Evolutionary conservation across 2,797 vertebrate genomes (phyloP).

Genomic region (Enteromius viviparus): DNA sequence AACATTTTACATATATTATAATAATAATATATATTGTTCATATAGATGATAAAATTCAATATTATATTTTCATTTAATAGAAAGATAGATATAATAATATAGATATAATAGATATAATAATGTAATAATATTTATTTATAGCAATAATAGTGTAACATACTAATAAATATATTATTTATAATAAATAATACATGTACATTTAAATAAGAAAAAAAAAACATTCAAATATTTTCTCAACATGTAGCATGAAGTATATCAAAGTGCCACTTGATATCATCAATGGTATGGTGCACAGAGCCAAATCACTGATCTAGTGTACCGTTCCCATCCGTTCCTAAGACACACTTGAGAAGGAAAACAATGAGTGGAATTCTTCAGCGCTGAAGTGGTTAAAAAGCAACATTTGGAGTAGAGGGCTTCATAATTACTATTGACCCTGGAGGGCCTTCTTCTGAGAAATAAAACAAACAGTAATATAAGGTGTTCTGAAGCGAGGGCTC

Average conservation of each 20-base stretch:
- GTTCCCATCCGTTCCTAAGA: constrained; percentile 32
- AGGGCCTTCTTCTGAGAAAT: constrained; percentile 79
- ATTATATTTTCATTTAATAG: too few relatives aligned
- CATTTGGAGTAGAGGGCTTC: constrained; percentile 75
- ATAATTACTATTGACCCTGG: constrained; percentile 83
- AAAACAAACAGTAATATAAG: constrained; percentile 86
- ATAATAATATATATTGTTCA: too few relatives aligned
- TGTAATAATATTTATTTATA: too few relatives aligned
- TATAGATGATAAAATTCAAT: too few relatives aligned
- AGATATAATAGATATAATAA: too few relatives aligned
- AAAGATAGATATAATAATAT: too few relatives aligned
- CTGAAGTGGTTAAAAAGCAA: constrained; percentile 80
- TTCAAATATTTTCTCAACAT: not conserved
- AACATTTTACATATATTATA: not conserved
- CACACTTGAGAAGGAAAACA: constrained; percentile 35
- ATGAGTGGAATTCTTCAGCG: constrained; percentile 62
- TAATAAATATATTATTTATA: too few relatives aligned
- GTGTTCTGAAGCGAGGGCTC: constrained; percentile 84
- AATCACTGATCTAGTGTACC: constrained; percentile 17
- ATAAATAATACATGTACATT: too few relatives aligned
- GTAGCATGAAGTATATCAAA: not conserved
- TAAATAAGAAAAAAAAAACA: not conserved
- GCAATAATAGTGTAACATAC: too few relatives aligned
- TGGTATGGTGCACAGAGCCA: not conserved
- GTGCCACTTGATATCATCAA: not conserved